Base-by-base conservation (phyloP, 92 coral and sea anemone species). In the Isaurus tuberculatus region DNA sequence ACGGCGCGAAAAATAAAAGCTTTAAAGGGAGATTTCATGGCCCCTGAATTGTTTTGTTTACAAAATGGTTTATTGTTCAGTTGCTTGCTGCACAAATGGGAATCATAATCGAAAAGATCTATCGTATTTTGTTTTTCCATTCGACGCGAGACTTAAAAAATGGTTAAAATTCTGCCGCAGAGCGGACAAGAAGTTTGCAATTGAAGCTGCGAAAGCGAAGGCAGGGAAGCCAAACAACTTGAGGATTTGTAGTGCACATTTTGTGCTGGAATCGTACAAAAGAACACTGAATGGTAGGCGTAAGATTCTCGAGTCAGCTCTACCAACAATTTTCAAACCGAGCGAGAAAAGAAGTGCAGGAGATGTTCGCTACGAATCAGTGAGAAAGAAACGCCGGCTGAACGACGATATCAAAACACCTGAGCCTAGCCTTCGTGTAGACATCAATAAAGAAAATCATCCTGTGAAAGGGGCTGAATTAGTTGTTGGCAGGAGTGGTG, bases 211-310 rank as follows among this genome's bases (percentile, higher is more conserved):
- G 6, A 79, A 79, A 84, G 87, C 74, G 23, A 61, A 84, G 48
- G 61, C 63, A 0, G 87, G 80, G 9, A 19, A 55, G 82, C 87
- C 87, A 22, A 61, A 84, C 34, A 84, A 23, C 88, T 28, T 84
- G 88, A 84, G 83, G 75, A 73, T 84, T 22, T 73, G 83, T 31
- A 72, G 88, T 20, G 83, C 37, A 73, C 83, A 73, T 74, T 84
- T 83, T 84, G 43, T 73, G 0, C 83, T 20, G 51, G 64, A 84
- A 73, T 73, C 73, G 2, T 73, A 73, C 73, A 74, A 74, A 84
- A 73, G 83, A 44, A 84, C 88, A 2, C 19, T 1, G 0, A 53
- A 53, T 53, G 61, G 26, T 53, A 16, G 61, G 2, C 5, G 61
- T 0, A 53, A 53, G 6, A 16, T 53, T 16, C 20, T 16, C 15